phyloP scores from a whole-genome alignment of 2,888 invertebrate species.

The Oscheius sp. region DNA sequence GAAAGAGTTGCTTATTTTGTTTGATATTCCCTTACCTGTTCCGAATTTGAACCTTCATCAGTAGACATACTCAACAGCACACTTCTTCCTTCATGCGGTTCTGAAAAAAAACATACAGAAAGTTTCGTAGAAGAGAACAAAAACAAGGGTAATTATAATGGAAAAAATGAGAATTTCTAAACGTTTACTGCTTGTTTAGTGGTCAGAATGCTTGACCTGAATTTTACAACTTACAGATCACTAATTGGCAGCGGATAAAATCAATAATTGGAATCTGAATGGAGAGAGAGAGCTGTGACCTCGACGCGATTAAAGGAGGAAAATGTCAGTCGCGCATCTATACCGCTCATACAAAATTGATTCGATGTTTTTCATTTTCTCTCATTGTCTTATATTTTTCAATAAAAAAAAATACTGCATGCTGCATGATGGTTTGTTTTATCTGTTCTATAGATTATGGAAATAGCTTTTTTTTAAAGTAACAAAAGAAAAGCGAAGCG shows the following conservation, averaged over 20 bases:
- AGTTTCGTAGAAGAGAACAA: no score
- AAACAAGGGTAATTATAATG: no score
- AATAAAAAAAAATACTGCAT: no score
- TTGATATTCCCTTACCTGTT: background rate
- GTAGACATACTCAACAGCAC: conserved; percentile 18
- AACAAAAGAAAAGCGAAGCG: no score
- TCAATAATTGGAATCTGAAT: background rate
- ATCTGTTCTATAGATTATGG: no score
- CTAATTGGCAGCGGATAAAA: background rate
- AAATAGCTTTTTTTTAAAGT: no score
- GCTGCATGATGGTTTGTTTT: no score
- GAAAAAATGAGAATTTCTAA: no score
- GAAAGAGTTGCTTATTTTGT: background rate
- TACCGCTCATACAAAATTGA: background rate
- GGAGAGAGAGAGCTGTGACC: background rate
- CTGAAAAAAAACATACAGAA: conserved; percentile 15
- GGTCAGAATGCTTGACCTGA: no score
- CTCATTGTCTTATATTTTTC: no score
- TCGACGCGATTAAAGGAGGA: conserved; percentile 25
- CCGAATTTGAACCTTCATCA: conserved; percentile 10
- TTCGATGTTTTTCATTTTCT: background rate
- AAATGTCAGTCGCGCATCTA: background rate
- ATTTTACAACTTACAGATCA: no score
- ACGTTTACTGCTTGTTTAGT: no score
- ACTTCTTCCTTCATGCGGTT: conserved; percentile 18